Evolutionary conservation across 2,113 vertebrate genomes (phyloP).

Genomic region (Suncus etruscus): DNA sequence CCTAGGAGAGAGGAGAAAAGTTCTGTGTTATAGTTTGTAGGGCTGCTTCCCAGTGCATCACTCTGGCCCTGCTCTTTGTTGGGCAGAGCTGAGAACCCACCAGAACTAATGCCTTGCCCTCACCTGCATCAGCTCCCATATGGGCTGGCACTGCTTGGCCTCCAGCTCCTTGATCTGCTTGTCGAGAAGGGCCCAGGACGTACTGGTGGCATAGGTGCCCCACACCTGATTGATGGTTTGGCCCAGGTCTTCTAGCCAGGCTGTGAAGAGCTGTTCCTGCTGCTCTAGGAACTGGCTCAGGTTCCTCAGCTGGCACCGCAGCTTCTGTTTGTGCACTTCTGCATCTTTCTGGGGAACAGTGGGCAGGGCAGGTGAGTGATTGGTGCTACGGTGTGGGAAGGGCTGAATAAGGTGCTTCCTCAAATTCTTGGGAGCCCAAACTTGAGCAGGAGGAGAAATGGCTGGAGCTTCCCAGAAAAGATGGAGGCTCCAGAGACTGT

Average conservation of each 20-base stretch:
- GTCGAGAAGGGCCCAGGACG: not conserved
- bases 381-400: not conserved
- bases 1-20: conserved; percentile 72
- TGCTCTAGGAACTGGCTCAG: conserved; percentile 74
- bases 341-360: conserved; percentile 65
- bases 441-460: not conserved
- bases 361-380: not conserved
- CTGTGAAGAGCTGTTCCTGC: conserved; percentile 71
- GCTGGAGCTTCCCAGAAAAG: conserved; percentile 24
- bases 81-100: not conserved
- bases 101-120: not conserved
- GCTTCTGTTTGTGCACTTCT: conserved; percentile 70
- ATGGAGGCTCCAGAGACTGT: too few relatives aligned
- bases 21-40: not conserved
- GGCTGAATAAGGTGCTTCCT: too few relatives aligned
- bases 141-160: conserved; percentile 58
- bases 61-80: not conserved
- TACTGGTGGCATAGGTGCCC: conserved; percentile 45
- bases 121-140: conserved; percentile 77
- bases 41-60: too few relatives aligned
- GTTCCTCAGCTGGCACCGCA: conserved; percentile 34
- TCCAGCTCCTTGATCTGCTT: conserved; percentile 73
- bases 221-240: conserved; percentile 39
- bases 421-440: not conserved
- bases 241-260: conserved; percentile 66